phyloP scores from a whole-genome alignment of 1,140 invertebrate species.

The Hormaphis cornu region DNA sequence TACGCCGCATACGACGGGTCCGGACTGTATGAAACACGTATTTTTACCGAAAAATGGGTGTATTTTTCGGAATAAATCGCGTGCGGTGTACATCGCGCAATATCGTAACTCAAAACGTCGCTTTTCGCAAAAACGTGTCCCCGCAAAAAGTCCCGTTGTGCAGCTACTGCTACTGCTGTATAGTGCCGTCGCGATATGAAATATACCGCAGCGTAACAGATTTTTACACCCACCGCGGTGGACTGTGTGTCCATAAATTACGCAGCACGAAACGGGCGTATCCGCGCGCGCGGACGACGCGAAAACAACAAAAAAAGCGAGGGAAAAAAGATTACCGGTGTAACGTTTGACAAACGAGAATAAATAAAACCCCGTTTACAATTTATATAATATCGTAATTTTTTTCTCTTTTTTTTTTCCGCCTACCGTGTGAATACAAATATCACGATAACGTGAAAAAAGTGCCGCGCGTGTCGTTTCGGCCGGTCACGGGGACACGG shows the following conservation, averaged over 20 bases:
- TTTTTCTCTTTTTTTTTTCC: no score
- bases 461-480: constrained; percentile 16
- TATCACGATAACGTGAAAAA: constrained; percentile 12
- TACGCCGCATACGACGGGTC: no score
- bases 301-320: neutral
- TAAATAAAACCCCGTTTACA: constrained; percentile 25
- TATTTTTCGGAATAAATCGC: no score
- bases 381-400: constrained; percentile 8
- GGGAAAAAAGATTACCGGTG: constrained; percentile 20
- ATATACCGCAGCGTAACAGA: constrained; percentile 29
- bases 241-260: constrained; percentile 32
- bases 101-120: constrained; percentile 24
- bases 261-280: neutral
- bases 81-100: neutral
- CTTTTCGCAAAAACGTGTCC: no score
- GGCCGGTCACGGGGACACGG: no score
- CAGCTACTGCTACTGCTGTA: neutral
- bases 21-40: no score
- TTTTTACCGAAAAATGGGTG: no score
- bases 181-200: neutral
- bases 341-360: neutral
- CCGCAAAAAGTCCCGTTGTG: no score
- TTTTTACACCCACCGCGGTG: constrained; percentile 29
- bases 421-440: constrained; percentile 13
- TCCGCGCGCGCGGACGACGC: neutral